Conservation (phyloP, 1,140 invertebrate species). For the Nylanderia fulva region DNA sequence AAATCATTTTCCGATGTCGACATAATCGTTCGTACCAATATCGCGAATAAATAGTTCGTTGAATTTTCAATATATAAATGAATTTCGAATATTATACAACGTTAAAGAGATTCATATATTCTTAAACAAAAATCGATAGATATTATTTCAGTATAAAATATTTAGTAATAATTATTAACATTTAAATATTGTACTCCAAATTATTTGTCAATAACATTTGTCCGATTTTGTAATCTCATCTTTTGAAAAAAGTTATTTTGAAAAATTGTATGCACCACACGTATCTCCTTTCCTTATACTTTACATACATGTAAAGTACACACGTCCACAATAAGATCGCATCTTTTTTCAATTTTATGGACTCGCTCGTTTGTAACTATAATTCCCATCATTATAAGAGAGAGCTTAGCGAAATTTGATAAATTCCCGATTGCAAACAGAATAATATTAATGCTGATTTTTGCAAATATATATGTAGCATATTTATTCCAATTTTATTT, state of each 20-base stretch:
- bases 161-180: too few species aligned
- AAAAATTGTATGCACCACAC: slow-evolving; percentile 34
- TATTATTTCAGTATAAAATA: too few species aligned
- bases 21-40: too few species aligned
- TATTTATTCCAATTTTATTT: neutral
- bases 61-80: too few species aligned
- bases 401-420: neutral
- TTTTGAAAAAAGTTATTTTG: neutral
- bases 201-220: neutral
- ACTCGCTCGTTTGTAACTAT: slow-evolving; percentile 35
- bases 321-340: slow-evolving; percentile 20
- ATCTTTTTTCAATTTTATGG: slow-evolving; percentile 6
- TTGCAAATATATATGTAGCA: neutral
- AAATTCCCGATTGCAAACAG: slow-evolving; percentile 19
- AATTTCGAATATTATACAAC: too few species aligned
- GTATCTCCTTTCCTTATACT: slow-evolving; percentile 21
- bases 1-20: too few species aligned
- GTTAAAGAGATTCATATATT: too few species aligned
- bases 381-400: slow-evolving; percentile 22
- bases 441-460: slow-evolving; percentile 1
- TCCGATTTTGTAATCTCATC: neutral
- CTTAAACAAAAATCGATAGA: neutral
- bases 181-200: neutral
- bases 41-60: too few species aligned
- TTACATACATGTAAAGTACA: slow-evolving; percentile 58